Base-by-base conservation (phyloP, 1,140 invertebrate genomes). In the Ostrea denselamellosa region DNA sequence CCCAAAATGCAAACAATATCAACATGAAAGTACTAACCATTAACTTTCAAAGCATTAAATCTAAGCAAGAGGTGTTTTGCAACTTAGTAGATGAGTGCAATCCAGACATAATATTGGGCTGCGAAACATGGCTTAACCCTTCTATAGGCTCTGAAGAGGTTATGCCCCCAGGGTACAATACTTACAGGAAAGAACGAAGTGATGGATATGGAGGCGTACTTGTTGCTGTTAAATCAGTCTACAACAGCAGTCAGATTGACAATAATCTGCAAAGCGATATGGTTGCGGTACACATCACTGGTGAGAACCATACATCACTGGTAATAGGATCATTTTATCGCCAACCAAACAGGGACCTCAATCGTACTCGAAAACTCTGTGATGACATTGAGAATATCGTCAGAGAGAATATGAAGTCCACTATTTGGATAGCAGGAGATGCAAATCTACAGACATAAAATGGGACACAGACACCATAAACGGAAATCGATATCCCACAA, bases 381-480 rank as follows among this genome's bases (percentile, higher is more conserved):
- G 10, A 53, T 77, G 25, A 62, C 8, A 56, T 86, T 71, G 14
- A 10, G 28, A 86, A 22, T 25, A 81, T 56, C 22, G 51, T 54
- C 19, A 0, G 17, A 8, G 12, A 82, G 56, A 84, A 81, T 28
- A 22, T 9, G 22, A n/a, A 28, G 14, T 53, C 87, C 0, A 88
- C 83, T 10, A 53, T 88, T 8, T 86, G 88, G 88, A 77, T 89
- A 54, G 88, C 54, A 19, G 88, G 82, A 12, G 88, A 89, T 85
- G 77, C 54, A 89, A 85, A 12, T 65, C 87, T 25, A 85, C 88
- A 14, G 88, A 87, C 54, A 89, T 85, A 34, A 14, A 83, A 14
- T 89, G 85, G 81, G 34, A 87, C 8, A 56, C 56, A 25, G 17
- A 62, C n/a, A 71, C 88, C 19, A 83, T 86, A 17, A 54, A 8